A percentile compares a stretch with the other conserved stretches of the same genome.
These are phyloP conservation scores for Synanthedon formicaeformis DNA, from an alignment of 2,888 invertebrate species.

Conservation along the genomic window DNA sequence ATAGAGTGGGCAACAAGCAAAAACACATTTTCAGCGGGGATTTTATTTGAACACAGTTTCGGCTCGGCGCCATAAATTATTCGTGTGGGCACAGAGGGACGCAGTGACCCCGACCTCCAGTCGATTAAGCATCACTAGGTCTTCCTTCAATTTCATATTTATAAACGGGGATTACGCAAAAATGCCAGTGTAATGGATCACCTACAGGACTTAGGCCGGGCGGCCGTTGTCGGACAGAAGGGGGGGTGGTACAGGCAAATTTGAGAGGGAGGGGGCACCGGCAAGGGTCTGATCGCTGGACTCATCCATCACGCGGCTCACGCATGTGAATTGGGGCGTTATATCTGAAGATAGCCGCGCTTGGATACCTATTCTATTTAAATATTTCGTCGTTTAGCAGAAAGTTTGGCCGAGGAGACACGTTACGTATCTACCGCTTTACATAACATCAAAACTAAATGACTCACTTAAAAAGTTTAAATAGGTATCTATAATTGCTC, in stretches of 20 bases:
- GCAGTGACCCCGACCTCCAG: constrained; percentile 63
- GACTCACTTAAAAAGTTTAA: too few relatives aligned
- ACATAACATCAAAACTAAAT: too few relatives aligned
- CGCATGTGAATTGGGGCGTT: constrained; percentile 70
- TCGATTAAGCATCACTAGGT: constrained; percentile 68
- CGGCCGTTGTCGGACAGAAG: constrained; percentile 29
- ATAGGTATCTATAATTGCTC: too few relatives aligned
- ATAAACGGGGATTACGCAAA: constrained; percentile 71
- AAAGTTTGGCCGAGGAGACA: constrained; percentile 7
- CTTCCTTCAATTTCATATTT: constrained; percentile 71
- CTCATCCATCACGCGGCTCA: constrained; percentile 68
- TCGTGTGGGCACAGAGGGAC: constrained; percentile 26
- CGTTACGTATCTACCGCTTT: too few relatives aligned
- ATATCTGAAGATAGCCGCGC: constrained; percentile 66
- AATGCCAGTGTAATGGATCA: constrained; percentile 69
- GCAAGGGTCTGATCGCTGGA: constrained; percentile 65
- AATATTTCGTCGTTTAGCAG: constrained; percentile 64
- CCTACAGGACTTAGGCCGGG: constrained; percentile 61
- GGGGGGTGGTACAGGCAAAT: constrained; percentile 50
- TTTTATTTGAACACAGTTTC: constrained; percentile 21
- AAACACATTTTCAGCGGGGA: constrained; percentile 21
- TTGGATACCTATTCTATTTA: constrained; percentile 53
- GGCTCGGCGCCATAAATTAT: constrained; percentile 43
- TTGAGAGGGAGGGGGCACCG: constrained; percentile 50
- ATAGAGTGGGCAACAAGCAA: constrained; percentile 4